These are phyloP conservation scores for Anodontia alba DNA, from an alignment of 2,888 invertebrate genomes.

Conservation along the genomic window DNA sequence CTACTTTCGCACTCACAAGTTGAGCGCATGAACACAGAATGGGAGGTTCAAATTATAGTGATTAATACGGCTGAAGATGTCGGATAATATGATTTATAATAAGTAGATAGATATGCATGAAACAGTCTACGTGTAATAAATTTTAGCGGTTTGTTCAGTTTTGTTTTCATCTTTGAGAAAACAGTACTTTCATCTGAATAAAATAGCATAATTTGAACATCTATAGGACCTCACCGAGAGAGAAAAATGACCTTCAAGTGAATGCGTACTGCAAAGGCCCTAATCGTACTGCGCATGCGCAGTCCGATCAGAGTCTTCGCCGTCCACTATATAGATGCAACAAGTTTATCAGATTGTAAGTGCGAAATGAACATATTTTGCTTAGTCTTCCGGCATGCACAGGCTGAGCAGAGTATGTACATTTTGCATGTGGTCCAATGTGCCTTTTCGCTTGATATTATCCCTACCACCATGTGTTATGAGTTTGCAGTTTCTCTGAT, in stretches of 20 bases:
- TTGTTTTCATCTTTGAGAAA: slow-evolving; percentile 63
- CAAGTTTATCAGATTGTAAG: no score
- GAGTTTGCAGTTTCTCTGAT: slow-evolving; percentile 46
- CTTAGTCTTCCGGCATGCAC: no score
- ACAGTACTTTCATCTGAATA: slow-evolving; percentile 51
- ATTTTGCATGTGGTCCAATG: no score
- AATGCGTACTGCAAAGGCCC: no score
- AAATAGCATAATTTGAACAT: slow-evolving; percentile 23
- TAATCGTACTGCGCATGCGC: no score
- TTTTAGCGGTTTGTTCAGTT: slow-evolving; percentile 63
- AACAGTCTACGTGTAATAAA: slow-evolving; percentile 57
- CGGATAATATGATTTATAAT: slow-evolving; percentile 56
- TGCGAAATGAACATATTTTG: no score
- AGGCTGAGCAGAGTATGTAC: no score
- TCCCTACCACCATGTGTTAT: slow-evolving; percentile 57
- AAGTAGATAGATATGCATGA: slow-evolving; percentile 62
- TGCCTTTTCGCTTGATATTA: no score
- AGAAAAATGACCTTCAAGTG: no score
- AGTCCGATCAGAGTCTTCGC: no score
- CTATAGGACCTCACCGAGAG: slow-evolving; percentile 26
- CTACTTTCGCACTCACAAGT: slow-evolving; percentile 16
- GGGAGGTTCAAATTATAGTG: slow-evolving; percentile 53
- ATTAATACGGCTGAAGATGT: slow-evolving; percentile 52
- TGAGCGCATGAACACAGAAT: slow-evolving; percentile 56
- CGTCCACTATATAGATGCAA: no score